Conservation (phyloP, 1,140 invertebrate genomes). For the Drosophila kurseongensis region DNA sequence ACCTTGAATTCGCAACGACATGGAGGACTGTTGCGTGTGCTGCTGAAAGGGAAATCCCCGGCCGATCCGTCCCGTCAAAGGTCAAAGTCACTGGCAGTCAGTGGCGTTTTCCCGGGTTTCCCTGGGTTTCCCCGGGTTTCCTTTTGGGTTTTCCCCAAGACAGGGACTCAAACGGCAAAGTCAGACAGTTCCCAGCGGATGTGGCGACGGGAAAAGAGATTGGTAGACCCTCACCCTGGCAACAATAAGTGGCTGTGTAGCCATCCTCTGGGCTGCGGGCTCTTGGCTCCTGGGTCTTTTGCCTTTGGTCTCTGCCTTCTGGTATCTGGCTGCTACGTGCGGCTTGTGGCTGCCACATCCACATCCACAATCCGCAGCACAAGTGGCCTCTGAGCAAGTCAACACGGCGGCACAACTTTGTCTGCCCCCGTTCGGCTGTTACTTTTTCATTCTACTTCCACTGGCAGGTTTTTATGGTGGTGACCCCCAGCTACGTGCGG, state of each 20-base stretch:
- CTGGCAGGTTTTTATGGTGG: constrained; percentile 44
- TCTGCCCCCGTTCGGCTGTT: constrained; percentile 10
- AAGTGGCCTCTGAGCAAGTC: constrained; percentile 45
- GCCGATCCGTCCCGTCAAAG: constrained; percentile 39
- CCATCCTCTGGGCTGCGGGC: constrained; percentile 24
- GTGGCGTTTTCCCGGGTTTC: constrained; percentile 33
- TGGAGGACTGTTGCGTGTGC: constrained; percentile 11
- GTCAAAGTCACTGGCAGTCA: constrained; percentile 57
- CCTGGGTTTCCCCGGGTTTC: constrained; percentile 19
- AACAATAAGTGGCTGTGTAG: constrained; percentile 71
- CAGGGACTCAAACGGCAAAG: constrained; percentile 5
- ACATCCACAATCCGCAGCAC: constrained; percentile 31
- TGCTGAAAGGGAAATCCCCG: constrained; percentile 49
- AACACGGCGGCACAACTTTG: constrained; percentile 39
- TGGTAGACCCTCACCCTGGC: constrained; percentile 32
- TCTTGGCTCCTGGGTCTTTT: constrained; percentile 25
- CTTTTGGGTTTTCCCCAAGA: constrained; percentile 22
- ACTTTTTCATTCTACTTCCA: constrained; percentile 4
- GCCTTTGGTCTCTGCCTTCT: constrained; percentile 13
- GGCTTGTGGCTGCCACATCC: constrained; percentile 49
- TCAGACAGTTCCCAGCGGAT: constrained; percentile 1
- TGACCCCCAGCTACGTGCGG: constrained; percentile 53
- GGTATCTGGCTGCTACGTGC: constrained; percentile 39
- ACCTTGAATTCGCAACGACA: constrained; percentile 62
- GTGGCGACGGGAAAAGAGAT: constrained; percentile 11